Base-by-base conservation (phyloP, 2,113 vertebrate species). In the Motacilla alba region DNA sequence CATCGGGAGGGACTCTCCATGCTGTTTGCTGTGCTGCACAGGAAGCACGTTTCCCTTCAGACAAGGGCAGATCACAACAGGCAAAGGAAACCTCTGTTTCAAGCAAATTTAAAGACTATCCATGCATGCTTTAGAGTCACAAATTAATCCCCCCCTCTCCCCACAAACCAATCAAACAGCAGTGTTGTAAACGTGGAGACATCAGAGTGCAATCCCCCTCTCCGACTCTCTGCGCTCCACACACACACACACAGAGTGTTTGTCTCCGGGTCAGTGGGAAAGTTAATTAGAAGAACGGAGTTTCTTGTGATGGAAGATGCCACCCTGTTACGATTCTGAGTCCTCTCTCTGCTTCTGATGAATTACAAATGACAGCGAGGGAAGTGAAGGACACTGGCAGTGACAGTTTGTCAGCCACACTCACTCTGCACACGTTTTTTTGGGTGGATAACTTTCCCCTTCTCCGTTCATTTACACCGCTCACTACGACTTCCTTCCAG, bases 201-300 rank as follows among this genome's bases (percentile, higher is more conserved):
- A 94, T 60, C 84, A 74, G 91, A 94, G 95, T 83, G 88, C 95
- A 95, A 92, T 96, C 97, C 75, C 87, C 67, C 78, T 88, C 67
- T 22, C 73, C 26, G 35, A 11, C 59, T 96, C 63, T n/a, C 69
- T 1, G 14, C 15, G 15, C 73, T 58, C 69, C 56, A 5, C 19
- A 53, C 18, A 53, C 35, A 63, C 64, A 69, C 81, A 90, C 93
- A 83, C 53, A 98, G 92, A 78, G 94, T 95, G 98, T 98, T 99
- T 96, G 90, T 98, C 98, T 98, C 96, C 58, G 98, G 98, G 98
- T 99, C 98, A 99, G 93, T 98, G 98, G 95, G 97, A 97, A 98
- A 98, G 99, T 98, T 99, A 98, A 99, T 99, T 98, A 98, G 98
- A 98, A 98, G 95, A 97, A 96, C 5, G 83, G 92, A 93, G 95